phyloP scores from a whole-genome alignment of 2,113 vertebrate genomes.

The Peromyscus maniculatus region DNA sequence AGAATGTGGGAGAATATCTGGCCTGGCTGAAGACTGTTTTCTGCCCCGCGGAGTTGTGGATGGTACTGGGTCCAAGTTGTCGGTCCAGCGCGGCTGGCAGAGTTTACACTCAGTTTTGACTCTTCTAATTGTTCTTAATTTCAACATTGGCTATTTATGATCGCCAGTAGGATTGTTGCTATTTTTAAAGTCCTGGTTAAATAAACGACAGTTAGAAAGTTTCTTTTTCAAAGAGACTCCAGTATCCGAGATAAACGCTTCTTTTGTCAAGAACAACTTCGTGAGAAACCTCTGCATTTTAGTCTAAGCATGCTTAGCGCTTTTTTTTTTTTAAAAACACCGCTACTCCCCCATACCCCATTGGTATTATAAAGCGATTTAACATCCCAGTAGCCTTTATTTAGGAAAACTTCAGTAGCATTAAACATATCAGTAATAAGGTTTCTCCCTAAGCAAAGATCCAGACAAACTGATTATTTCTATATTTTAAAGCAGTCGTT shows the following conservation, averaged over 20 bases:
- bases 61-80: conserved; percentile 85
- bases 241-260: conserved; percentile 20
- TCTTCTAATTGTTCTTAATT: conserved; percentile 84
- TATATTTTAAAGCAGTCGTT: conserved; percentile 70
- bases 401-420: conserved; percentile 63
- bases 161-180: not conserved
- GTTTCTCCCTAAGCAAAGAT: conserved; percentile 70
- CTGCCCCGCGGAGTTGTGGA: conserved; percentile 84
- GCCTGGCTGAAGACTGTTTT: conserved; percentile 81
- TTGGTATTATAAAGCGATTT: not conserved
- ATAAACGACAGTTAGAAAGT: conserved; percentile 4
- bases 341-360: not conserved
- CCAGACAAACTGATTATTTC: conserved; percentile 10
- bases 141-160: conserved; percentile 20
- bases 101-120: conserved; percentile 85
- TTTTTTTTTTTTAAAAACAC: not conserved
- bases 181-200: conserved; percentile 43
- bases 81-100: conserved; percentile 80
- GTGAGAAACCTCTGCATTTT: not conserved
- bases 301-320: not conserved
- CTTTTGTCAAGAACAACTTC: conserved; percentile 52
- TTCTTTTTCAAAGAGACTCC: conserved; percentile 46
- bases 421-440: conserved; percentile 24
- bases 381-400: conserved; percentile 17
- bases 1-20: not conserved